Evolutionary conservation across 2,888 invertebrate genomes (phyloP), one percentile per base, ranked within the genome.

Genomic region (Drosophila helvetica): DNA sequence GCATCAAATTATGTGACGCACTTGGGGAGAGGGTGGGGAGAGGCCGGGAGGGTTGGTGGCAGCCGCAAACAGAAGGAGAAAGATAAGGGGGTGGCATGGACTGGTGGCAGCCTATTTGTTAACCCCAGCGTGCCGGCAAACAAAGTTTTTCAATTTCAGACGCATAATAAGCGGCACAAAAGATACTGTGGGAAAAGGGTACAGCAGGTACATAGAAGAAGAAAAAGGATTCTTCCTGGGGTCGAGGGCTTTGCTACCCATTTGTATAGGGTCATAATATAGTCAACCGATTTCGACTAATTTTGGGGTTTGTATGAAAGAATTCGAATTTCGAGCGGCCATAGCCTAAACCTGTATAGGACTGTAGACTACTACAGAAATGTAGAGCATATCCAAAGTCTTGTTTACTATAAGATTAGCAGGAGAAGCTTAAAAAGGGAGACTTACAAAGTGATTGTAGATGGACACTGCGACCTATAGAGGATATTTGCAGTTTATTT

Each of bases 61-160:
- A 15, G 38, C 57, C 64, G 50, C 68, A 53, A 52, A 48, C 27
- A 74, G 61, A 61, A 30, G 52, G 62, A n/a, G 47, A 18, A 19
- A 8, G 2, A 5, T 1, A 22, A 5, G 5, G 5, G 8, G 57
- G 56, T 42, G n/a, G 17, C 50, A 22, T 50, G 72, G 55, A 46
- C 61, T 50, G 69, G 53, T 48, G 56, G 43, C 56, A 70, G 74
- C 80, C 88, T 88, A 89, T 85, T 89, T 85, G 88, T 88, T 86
- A 86, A 84, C 88, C 88, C 84, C 86, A 86, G 75, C 88, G 78
- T 68, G 88, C 74, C 77, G 81, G 86, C 88, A 85, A 89, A 89
- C 89, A 89, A 85, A 89, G 87, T 85, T 85, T 89, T 85, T 85
- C 89, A 89, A 89, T 85, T 89, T 89, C 84, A 89, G 89, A 86